Evolutionary conservation across 2,113 vertebrate genomes (phyloP).

Genomic region (Chamaetylas fuelleborni): DNA sequence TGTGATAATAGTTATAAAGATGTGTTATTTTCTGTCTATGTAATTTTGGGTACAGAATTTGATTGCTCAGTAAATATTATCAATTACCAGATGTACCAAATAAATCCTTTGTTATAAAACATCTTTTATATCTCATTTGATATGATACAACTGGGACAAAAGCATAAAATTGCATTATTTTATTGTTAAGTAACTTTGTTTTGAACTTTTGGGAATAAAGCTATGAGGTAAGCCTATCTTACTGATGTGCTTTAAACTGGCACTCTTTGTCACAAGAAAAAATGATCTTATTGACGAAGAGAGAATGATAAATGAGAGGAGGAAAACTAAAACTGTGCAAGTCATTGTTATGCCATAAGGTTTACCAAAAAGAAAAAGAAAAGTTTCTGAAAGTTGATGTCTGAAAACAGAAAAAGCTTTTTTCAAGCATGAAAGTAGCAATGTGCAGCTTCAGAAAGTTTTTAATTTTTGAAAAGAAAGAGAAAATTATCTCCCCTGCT

Average conservation of each 20-base stretch:
- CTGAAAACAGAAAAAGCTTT: background rate
- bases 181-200: background rate
- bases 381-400: background rate
- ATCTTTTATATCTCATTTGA: background rate
- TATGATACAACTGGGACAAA: background rate
- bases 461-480: background rate
- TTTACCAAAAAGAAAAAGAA: background rate
- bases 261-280: background rate
- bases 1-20: background rate
- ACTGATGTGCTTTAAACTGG: background rate
- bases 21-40: background rate
- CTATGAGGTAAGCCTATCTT: background rate
- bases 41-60: background rate
- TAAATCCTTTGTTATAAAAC: background rate
- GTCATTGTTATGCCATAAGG: background rate
- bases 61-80: background rate
- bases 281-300: background rate
- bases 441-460: background rate
- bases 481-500: background rate
- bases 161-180: background rate
- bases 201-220: background rate
- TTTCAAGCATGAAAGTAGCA: background rate
- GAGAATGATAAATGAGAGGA: fast-evolving
- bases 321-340: background rate
- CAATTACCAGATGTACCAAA: background rate